These are phyloP conservation scores for Dynastes grantii DNA, from an alignment of 2,888 invertebrate species.

Conservation along the genomic window DNA sequence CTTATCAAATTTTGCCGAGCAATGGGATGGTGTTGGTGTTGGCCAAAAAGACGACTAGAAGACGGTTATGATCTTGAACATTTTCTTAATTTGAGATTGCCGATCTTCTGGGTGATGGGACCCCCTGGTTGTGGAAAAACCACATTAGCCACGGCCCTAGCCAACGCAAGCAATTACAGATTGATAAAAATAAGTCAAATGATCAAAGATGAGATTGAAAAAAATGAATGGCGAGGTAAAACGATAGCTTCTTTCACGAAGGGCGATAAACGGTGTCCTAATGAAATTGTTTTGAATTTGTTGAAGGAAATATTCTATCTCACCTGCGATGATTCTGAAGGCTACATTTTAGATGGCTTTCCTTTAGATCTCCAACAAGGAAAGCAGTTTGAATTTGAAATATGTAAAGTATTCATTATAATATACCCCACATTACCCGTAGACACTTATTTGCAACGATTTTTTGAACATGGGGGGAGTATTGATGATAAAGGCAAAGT, in stretches of 20 bases:
- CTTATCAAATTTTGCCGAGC: conserved; percentile 48
- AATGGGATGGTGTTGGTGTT: conserved; percentile 54
- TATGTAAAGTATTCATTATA: conserved; percentile 58
- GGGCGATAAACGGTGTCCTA: conserved; percentile 52
- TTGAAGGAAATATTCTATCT: conserved; percentile 54
- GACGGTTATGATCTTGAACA: conserved; percentile 54
- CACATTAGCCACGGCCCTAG: conserved; percentile 56
- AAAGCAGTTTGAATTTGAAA: conserved; percentile 59
- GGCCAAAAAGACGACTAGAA: conserved; percentile 48
- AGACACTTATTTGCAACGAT: conserved; percentile 53
- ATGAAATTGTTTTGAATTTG: conserved; percentile 55
- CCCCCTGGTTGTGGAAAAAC: conserved; percentile 57
- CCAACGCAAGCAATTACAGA: conserved; percentile 56
- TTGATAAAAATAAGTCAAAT: conserved; percentile 55
- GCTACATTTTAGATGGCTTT: conserved; percentile 61
- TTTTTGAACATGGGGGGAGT: conserved; percentile 25
- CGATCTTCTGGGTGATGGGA: conserved; percentile 60
- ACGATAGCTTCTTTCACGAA: conserved; percentile 53
- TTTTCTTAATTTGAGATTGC: conserved; percentile 55
- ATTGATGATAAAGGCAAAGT: conserved; percentile 14
- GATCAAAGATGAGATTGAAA: conserved; percentile 55
- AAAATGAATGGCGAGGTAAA: conserved; percentile 53
- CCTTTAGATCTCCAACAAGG: conserved; percentile 58
- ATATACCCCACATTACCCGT: conserved; percentile 56
- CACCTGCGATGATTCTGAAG: conserved; percentile 52